phyloP scores from a whole-genome alignment of 2,113 vertebrate species.

The Barnardius zonarius region DNA sequence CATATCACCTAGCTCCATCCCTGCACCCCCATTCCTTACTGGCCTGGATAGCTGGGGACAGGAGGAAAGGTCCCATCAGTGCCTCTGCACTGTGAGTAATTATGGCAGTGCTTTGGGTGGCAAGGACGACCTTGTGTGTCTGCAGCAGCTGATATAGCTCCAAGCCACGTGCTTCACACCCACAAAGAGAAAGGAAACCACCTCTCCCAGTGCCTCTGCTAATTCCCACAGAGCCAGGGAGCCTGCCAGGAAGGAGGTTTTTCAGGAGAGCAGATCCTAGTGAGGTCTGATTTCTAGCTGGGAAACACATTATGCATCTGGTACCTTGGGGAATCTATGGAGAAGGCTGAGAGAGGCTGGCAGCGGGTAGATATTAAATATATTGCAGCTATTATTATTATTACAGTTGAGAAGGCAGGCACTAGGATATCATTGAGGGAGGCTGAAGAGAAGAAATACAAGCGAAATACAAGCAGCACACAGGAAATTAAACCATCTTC shows the following conservation, averaged over 20 bases:
- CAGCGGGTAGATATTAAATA: conserved; percentile 62
- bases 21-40: accelerated
- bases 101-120: neutral
- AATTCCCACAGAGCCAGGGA: neutral
- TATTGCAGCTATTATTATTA: conserved; percentile 62
- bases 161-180: neutral
- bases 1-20: neutral
- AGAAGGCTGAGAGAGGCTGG: conserved; percentile 52
- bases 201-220: neutral
- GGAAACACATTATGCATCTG: conserved; percentile 61
- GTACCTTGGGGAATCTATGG: conserved; percentile 46
- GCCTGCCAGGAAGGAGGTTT: conserved; percentile 17
- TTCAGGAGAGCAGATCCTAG: neutral
- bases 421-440: conserved; percentile 4
- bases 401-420: conserved; percentile 45
- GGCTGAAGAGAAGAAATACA: neutral
- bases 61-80: accelerated
- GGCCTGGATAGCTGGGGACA: neutral
- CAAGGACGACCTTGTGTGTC: accelerated
- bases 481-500: conserved; percentile 13
- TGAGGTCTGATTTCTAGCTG: conserved; percentile 30
- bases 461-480: neutral
- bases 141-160: neutral
- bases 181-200: neutral
- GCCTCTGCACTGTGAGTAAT: neutral